Percentiles rank a stretch among this genome's conserved stretches.
Evolutionary conservation across 1,140 invertebrate species (phyloP).

Genomic region (Drosophila kanapiae): DNA sequence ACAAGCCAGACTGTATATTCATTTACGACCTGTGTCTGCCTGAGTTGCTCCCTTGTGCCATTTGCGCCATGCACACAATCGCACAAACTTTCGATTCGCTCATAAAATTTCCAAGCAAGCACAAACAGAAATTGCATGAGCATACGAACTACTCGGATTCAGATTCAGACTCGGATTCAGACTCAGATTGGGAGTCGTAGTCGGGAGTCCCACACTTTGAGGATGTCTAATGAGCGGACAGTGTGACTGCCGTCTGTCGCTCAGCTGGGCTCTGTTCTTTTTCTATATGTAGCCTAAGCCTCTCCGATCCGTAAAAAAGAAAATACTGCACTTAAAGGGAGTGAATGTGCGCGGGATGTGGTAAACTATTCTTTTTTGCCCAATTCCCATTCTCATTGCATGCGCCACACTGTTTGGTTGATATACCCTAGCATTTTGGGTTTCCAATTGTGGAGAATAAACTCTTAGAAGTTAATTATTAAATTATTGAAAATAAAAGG

Average conservation of each 20-base stretch:
- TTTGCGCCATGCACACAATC: constrained; percentile 45
- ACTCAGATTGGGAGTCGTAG: constrained; percentile 25
- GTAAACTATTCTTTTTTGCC: constrained; percentile 40
- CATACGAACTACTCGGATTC: constrained; percentile 31
- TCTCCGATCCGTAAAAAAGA: constrained; percentile 23
- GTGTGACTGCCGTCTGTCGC: constrained; percentile 47
- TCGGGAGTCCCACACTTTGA: constrained; percentile 24
- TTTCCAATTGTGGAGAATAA: background rate
- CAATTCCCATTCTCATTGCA: constrained; percentile 14
- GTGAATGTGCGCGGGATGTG: constrained; percentile 36
- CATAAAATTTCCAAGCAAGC: constrained; percentile 66
- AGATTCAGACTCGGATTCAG: constrained; percentile 25
- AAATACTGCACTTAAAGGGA: constrained; percentile 37
- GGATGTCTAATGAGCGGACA: constrained; percentile 64
- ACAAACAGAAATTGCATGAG: constrained; percentile 55
- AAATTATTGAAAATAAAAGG: background rate
- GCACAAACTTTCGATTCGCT: constrained; percentile 68
- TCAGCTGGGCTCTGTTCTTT: constrained; percentile 48
- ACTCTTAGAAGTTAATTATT: background rate
- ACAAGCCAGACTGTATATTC: constrained; percentile 24
- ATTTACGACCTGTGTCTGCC: constrained; percentile 50
- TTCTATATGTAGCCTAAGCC: constrained; percentile 14
- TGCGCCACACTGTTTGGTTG: constrained; percentile 1
- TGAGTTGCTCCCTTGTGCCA: constrained; percentile 57
- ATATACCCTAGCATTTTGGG: constrained; percentile 8